Evolutionary conservation across 2,888 invertebrate genomes (phyloP).

Genomic region (Lithosia quadra): DNA sequence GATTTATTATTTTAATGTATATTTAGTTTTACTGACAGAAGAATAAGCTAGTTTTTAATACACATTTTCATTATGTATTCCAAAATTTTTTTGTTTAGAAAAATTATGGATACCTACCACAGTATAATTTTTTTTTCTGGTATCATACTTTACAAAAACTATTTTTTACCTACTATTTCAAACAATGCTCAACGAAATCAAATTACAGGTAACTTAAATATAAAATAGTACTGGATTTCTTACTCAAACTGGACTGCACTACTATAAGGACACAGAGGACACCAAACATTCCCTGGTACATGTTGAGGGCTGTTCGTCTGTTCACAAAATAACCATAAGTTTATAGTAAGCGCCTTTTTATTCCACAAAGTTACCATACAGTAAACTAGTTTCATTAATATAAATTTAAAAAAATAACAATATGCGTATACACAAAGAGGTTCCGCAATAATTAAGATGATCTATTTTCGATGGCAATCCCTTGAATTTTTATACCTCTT

Average conservation of each 20-base stretch:
- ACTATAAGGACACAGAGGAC: neutral
- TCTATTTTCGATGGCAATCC: neutral
- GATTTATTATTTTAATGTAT: too few species aligned
- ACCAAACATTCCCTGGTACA: neutral
- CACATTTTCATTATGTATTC: neutral
- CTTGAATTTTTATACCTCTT: too few species aligned
- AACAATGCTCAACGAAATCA: neutral
- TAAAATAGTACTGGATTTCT: neutral
- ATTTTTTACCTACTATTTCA: too few species aligned
- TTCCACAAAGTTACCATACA: neutral
- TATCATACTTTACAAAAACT: neutral
- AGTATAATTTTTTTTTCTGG: neutral
- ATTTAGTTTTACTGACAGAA: too few species aligned
- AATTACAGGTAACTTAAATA: neutral
- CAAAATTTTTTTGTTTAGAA: too few species aligned
- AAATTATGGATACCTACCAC: too few species aligned
- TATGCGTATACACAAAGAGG: neutral
- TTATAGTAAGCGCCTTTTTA: neutral
- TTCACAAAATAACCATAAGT: neutral
- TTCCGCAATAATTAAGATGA: neutral
- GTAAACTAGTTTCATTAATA: slow-evolving; percentile 3
- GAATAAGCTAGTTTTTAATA: too few species aligned
- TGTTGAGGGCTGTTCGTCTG: slow-evolving; percentile 6
- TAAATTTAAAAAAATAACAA: slow-evolving; percentile 3
- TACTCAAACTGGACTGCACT: neutral